Evolutionary conservation across 2,113 vertebrate genomes (phyloP).

Genomic region (Otus sunia): DNA sequence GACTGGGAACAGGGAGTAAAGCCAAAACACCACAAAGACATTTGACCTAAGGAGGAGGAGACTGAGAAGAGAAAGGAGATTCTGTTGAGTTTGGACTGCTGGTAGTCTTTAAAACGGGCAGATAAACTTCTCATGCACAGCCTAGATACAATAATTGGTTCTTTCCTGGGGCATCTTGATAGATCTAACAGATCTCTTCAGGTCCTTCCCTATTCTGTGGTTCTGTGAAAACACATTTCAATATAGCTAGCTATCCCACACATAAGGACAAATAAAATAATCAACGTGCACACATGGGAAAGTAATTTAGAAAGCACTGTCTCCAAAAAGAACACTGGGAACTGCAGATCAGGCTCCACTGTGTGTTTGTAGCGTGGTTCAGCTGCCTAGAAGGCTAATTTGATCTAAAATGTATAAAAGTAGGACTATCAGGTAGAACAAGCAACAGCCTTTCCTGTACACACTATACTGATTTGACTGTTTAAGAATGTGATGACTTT

Average conservation of each 20-base stretch:
- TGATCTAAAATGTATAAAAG: neutral
- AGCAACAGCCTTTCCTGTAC: neutral
- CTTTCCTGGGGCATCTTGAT: neutral
- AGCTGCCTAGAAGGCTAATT: neutral
- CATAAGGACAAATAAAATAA: slow-evolving; percentile 30
- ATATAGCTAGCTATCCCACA: neutral
- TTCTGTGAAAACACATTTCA: neutral
- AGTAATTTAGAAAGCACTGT: neutral
- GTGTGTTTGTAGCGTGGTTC: neutral
- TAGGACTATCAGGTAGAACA: neutral
- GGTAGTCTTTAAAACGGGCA: neutral
- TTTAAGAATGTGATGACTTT: neutral
- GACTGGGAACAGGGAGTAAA: neutral
- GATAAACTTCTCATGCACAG: neutral
- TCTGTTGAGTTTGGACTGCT: neutral
- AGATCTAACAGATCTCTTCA: neutral
- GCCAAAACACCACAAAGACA: neutral
- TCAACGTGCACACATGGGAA: neutral
- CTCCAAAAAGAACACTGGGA: neutral
- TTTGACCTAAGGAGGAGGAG: neutral
- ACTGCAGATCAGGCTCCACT: neutral
- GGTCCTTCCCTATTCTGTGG: neutral
- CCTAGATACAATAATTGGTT: neutral
- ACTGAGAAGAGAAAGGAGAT: neutral
- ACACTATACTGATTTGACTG: neutral